Evolutionary conservation across 2,888 invertebrate species (phyloP).

Genomic region (Allygus modestus): DNA sequence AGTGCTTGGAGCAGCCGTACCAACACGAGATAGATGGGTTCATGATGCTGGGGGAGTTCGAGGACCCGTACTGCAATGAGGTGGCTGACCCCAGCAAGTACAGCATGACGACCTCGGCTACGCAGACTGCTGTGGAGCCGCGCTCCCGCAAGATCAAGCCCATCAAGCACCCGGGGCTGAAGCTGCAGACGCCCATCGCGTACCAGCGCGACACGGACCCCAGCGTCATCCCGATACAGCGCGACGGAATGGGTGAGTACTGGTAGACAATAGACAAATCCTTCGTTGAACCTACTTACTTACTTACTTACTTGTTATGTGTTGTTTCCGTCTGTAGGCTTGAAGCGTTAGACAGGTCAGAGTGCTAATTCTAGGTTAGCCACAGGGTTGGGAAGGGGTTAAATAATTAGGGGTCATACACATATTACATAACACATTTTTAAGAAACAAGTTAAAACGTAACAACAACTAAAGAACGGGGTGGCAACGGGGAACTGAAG

Average conservation of each 20-base stretch:
- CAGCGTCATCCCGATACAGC: slow-evolving; percentile 91
- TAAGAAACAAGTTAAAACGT: too few relatives aligned
- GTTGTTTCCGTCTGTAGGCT: too few relatives aligned
- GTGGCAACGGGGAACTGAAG: too few relatives aligned
- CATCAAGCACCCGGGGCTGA: slow-evolving; percentile 84
- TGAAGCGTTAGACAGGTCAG: too few relatives aligned
- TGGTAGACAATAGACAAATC: background rate
- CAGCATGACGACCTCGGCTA: slow-evolving; percentile 77
- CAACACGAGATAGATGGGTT: slow-evolving; percentile 74
- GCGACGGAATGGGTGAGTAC: slow-evolving; percentile 91
- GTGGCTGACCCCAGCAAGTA: slow-evolving; percentile 70
- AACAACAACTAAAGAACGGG: too few relatives aligned
- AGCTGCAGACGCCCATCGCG: slow-evolving; percentile 87
- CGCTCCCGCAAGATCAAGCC: slow-evolving; percentile 82
- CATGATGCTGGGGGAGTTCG: slow-evolving; percentile 73
- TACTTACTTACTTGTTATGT: too few relatives aligned
- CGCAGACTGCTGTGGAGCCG: slow-evolving; percentile 76
- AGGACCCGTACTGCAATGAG: slow-evolving; percentile 75
- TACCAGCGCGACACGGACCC: slow-evolving; percentile 89
- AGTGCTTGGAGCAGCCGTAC: slow-evolving; percentile 70
- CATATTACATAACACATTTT: too few relatives aligned
- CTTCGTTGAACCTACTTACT: background rate
- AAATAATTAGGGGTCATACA: too few relatives aligned
- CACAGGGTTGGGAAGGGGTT: too few relatives aligned
- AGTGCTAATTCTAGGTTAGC: too few relatives aligned